Base-by-base conservation (phyloP, 2,797 vertebrate species). In the Sparidentex hasta region DNA sequence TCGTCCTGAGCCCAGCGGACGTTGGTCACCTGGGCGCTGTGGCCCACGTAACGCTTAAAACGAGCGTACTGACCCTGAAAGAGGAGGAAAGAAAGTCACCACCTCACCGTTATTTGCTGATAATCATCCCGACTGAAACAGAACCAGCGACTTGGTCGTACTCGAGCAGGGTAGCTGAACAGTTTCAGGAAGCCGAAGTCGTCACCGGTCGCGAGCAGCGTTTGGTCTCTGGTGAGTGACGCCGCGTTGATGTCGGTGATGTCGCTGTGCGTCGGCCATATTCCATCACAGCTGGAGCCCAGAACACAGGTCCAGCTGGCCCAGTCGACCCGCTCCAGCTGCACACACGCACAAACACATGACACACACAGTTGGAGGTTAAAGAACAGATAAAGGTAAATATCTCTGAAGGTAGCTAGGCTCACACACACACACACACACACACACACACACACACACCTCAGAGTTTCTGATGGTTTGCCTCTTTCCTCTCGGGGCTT, bases 181-280 rank as follows among this genome's bases (percentile, higher is more conserved):
- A 99, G 96, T 88, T 99, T 99, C 71, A 99, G 95, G 76, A 99
- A 98, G 41, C 98, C 98, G 0, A 98, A 99, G 71, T 99, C 98
- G 17, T 99, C 98, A 62, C 97, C 98, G 0, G 97, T 98, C 74
- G 96, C 97, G 77, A 99, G 87, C 3, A 98, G 94, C 5, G 94
- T 93, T n/a, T 88, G 79, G 56, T 98, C 98, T 93, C 96, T 95
- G 46, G 97, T 98, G 54, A 98, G 97, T 58, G 95, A 97, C 18
- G 97, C 95, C 0, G 97, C 96, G 0, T 99, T 99, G 56, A 99
- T 2, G 95, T 97, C 81, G 93, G 97, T 92, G 23, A 97, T 96
- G 88, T 99, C 96, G 1, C 97, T 98, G 86, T 97, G 97, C 1
- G 93, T 96, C 1, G 97, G 97, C 98, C 98, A 98, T 90, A 99